phyloP scores from a whole-genome alignment of 2,113 vertebrate species.

The Ictalurus punctatus region DNA sequence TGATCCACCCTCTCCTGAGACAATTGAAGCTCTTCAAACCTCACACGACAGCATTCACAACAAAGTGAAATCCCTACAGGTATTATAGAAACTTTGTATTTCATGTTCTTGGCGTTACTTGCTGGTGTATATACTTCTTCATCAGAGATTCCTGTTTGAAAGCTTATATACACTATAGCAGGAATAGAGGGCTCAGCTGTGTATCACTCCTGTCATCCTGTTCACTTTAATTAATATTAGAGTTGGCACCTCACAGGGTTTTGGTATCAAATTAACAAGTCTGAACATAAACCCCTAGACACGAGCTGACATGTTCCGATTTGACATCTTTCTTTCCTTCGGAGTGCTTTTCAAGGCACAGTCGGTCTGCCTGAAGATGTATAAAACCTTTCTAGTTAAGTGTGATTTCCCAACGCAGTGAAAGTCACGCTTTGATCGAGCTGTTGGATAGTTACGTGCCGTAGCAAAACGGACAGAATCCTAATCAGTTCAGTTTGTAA shows the following conservation, averaged over 20 bases:
- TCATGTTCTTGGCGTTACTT: background rate
- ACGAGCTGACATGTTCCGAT: slow-evolving; percentile 18
- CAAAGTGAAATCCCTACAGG: slow-evolving; percentile 86
- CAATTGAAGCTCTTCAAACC: slow-evolving; percentile 59
- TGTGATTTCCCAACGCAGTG: background rate
- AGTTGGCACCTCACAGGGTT: slow-evolving; percentile 2
- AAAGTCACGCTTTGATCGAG: background rate
- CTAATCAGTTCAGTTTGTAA: background rate
- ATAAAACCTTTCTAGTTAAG: background rate
- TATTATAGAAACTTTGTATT: slow-evolving; percentile 55
- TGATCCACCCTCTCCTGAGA: slow-evolving; percentile 69
- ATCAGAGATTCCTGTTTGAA: background rate
- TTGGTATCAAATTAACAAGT: slow-evolving; percentile 37
- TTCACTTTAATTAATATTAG: slow-evolving; percentile 35
- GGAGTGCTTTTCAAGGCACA: background rate
- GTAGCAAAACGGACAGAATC: background rate
- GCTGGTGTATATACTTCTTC: background rate
- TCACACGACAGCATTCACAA: slow-evolving; percentile 80
- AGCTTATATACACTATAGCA: background rate
- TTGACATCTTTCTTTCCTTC: slow-evolving; percentile 14
- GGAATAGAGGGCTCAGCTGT: background rate
- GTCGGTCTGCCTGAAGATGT: background rate
- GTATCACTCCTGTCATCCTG: background rate
- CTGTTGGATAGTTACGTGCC: background rate
- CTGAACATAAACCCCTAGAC: slow-evolving; percentile 22